These are phyloP conservation scores for Drosophila hydei DNA, from an alignment of 1,140 invertebrate genomes.

Conservation along the genomic window DNA sequence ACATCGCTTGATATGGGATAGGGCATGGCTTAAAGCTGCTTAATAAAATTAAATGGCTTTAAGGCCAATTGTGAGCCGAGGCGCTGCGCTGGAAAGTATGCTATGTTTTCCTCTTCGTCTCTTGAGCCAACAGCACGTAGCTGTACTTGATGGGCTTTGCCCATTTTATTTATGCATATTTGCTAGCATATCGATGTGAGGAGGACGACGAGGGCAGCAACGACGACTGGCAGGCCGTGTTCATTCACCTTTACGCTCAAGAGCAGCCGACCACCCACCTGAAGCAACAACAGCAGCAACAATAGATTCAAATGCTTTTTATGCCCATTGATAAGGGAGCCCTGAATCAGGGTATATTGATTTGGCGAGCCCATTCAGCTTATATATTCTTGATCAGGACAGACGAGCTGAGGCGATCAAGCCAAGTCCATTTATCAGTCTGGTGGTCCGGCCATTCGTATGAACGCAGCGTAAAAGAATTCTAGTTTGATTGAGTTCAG, in stretches of 20 bases:
- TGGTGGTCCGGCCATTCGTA: too few relatives aligned
- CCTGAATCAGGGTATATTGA: too few relatives aligned
- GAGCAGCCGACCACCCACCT: slow-evolving; percentile 10
- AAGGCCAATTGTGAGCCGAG: slow-evolving; percentile 45
- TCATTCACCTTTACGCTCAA: slow-evolving; percentile 54
- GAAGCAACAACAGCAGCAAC: slow-evolving; percentile 14
- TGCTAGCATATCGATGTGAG: slow-evolving; percentile 41
- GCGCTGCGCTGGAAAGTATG: slow-evolving; percentile 40
- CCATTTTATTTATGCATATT: slow-evolving; percentile 56
- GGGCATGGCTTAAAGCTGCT: slow-evolving; percentile 48
- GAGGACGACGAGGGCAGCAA: neutral
- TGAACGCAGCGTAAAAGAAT: too few relatives aligned
- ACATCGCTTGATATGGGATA: neutral
- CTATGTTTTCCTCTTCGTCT: slow-evolving; percentile 27
- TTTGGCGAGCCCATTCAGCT: too few relatives aligned
- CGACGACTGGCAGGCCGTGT: slow-evolving; percentile 24
- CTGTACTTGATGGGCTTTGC: slow-evolving; percentile 43
- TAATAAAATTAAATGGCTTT: slow-evolving; percentile 79
- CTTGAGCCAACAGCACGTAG: slow-evolving; percentile 37
- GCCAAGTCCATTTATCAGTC: too few relatives aligned
- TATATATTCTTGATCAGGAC: too few relatives aligned
- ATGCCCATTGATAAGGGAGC: too few relatives aligned
- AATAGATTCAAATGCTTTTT: slow-evolving; percentile 37
- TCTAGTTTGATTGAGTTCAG: too few relatives aligned
- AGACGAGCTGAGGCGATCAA: too few relatives aligned